These are phyloP conservation scores for Aegithalos caudatus DNA, from an alignment of 2,113 vertebrate genomes.

Conservation along the genomic window DNA sequence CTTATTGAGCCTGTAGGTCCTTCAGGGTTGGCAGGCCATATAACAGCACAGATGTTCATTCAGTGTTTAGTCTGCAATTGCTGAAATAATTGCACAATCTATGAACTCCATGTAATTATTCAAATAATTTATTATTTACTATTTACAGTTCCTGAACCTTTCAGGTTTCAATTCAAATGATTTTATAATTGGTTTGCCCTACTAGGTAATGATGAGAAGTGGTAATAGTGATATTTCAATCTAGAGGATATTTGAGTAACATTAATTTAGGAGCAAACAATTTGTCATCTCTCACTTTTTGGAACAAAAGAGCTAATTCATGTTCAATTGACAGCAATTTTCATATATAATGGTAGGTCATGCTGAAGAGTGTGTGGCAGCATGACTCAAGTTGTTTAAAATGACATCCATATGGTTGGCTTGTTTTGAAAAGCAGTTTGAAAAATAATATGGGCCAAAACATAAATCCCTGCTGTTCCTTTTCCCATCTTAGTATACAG, in stretches of 20 bases:
- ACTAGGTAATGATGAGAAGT: neutral
- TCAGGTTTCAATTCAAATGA: neutral
- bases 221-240: neutral
- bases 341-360: neutral
- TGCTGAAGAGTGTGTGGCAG: neutral
- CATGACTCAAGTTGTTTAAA: conserved; percentile 21
- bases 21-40: neutral
- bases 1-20: neutral
- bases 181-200: neutral
- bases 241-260: neutral
- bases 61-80: neutral
- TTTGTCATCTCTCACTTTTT: neutral
- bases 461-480: neutral
- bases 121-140: neutral
- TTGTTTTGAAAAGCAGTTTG: conserved; percentile 13
- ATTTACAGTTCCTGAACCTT: neutral
- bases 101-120: neutral
- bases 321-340: conserved; percentile 13
- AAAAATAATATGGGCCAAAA: neutral
- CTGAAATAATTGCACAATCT: neutral
- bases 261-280: neutral
- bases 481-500: neutral
- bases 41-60: neutral
- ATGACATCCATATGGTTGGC: neutral
- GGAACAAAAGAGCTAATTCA: neutral